phyloP scores from a whole-genome alignment of 2,113 vertebrate genomes.

The Lampris incognitus region DNA sequence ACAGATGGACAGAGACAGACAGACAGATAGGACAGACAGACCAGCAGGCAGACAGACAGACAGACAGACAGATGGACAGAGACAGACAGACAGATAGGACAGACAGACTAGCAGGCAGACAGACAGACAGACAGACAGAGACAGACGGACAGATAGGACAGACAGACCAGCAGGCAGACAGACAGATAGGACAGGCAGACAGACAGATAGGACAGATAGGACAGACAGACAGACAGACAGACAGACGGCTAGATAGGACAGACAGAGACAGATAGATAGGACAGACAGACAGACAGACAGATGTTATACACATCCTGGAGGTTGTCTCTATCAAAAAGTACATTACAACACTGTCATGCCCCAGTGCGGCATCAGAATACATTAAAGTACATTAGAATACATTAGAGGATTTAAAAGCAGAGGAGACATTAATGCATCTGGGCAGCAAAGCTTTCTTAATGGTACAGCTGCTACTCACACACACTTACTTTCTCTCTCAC shows the following conservation, averaged over 20 bases:
- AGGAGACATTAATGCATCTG: conserved; percentile 73
- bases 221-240: conserved; percentile 25
- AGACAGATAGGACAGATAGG: conserved; percentile 11
- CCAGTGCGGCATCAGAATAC: conserved; percentile 71
- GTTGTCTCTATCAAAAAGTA: conserved; percentile 68
- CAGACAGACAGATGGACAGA: conserved; percentile 34
- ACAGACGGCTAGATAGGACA: conserved; percentile 9
- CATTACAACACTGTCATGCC: conserved; percentile 73
- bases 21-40: too few species aligned
- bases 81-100: not conserved
- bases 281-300: not conserved
- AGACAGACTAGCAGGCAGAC: conserved; percentile 1
- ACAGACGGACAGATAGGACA: not conserved
- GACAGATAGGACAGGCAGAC: not conserved
- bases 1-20: too few species aligned
- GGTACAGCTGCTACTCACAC: conserved; percentile 42
- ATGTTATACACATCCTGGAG: conserved; percentile 61
- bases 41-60: conserved; percentile 7
- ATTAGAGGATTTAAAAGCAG: conserved; percentile 77
- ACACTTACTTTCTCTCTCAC: conserved; percentile 2
- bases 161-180: conserved; percentile 32
- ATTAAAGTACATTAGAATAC: conserved; percentile 80
- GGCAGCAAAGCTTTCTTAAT: conserved; percentile 70
- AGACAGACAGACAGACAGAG: conserved; percentile 22
- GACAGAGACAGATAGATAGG: conserved; percentile 19